Evolutionary conservation across 2,113 vertebrate genomes (phyloP).

Genomic region (Cettia cetti): DNA sequence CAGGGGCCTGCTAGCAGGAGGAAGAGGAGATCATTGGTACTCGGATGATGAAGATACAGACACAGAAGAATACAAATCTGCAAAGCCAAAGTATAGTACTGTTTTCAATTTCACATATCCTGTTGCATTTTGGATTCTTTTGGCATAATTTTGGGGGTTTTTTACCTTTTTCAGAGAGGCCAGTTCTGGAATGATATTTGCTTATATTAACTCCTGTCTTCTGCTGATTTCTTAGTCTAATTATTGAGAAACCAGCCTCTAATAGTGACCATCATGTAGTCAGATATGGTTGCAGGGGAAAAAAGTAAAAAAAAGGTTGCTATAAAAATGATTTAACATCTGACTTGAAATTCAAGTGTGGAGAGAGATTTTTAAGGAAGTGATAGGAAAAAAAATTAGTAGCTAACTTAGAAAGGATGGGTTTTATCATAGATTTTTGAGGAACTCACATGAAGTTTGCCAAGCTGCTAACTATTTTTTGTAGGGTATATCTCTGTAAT

Average conservation of each 20-base stretch:
- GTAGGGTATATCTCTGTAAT: background rate
- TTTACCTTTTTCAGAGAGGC: background rate
- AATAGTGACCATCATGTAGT: background rate
- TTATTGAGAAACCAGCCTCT: background rate
- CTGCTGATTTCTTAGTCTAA: background rate
- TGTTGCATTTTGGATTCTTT: conserved; percentile 17
- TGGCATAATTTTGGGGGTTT: background rate
- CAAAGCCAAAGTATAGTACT: conserved; percentile 85
- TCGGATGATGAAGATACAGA: conserved; percentile 96
- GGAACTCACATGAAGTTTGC: background rate
- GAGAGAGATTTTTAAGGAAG: background rate
- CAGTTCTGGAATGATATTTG: conserved; percentile 11
- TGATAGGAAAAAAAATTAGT: background rate
- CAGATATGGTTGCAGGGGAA: background rate
- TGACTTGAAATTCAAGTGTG: background rate
- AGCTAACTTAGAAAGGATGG: background rate
- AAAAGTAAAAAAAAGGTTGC: background rate
- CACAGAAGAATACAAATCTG: conserved; percentile 96
- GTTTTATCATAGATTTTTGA: background rate
- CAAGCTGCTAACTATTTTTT: background rate
- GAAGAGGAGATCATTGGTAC: conserved; percentile 94
- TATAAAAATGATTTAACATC: background rate
- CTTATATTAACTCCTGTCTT: background rate
- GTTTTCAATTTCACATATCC: background rate
- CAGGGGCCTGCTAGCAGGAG: conserved; percentile 89